A percentile compares a stretch with the other conserved stretches of the same genome.
These are phyloP conservation scores for Pristionchus pacificus DNA, from an alignment of 1,140 invertebrate genomes.

Conservation along the genomic window DNA sequence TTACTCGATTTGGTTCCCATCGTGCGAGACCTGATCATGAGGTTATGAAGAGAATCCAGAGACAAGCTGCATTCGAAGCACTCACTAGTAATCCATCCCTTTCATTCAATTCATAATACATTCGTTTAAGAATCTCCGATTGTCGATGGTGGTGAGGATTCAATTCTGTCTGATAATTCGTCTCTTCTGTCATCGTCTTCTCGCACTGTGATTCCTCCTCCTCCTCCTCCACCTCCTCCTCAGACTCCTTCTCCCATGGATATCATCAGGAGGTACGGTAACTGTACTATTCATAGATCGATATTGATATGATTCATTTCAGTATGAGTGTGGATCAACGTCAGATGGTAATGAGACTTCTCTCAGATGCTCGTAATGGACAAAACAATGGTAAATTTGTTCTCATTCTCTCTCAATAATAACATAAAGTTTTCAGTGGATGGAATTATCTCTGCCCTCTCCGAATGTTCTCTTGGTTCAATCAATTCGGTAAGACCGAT, in stretches of 20 bases:
- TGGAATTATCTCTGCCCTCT: too few species aligned
- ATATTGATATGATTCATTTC: background rate
- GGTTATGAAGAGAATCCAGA: background rate
- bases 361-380: background rate
- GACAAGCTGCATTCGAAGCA: background rate
- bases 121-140: background rate
- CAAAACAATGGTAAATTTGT: too few species aligned
- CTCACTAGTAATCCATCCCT: background rate
- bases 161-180: background rate
- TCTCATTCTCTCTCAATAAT: too few species aligned
- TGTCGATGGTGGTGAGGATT: background rate
- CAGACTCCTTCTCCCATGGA: background rate
- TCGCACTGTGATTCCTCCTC: background rate
- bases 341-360: background rate
- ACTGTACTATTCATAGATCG: background rate
- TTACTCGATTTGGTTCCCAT: background rate
- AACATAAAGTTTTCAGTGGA: too few species aligned
- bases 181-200: background rate
- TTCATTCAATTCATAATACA: background rate
- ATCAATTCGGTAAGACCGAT: too few species aligned
- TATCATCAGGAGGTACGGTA: background rate
- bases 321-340: background rate
- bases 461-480: too few species aligned
- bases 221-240: background rate
- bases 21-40: background rate